Base-by-base conservation (phyloP, 2,888 invertebrate species). In the Apotomis betuletana region DNA sequence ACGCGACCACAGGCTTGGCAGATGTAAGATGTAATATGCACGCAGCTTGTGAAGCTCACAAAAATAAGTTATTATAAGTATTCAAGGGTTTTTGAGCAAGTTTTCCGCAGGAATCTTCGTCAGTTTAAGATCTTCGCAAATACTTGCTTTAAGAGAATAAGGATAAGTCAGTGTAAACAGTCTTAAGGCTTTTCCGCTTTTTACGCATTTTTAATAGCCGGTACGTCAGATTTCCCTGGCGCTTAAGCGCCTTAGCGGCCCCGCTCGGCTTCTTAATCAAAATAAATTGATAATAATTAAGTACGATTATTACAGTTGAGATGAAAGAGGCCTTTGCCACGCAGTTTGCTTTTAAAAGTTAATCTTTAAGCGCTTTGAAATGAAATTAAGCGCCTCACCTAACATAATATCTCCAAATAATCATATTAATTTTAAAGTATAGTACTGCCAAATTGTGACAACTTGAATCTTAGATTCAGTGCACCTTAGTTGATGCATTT, bases 191-290 rank as follows among this genome's bases (percentile, higher is more conserved):
- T 64, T 63, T 64, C 64, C 64, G 54, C 64, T 55, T 55, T 64
- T 55, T 64, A 64, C 64, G 64, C 64, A 64, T 64, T 64, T 55
- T 64, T 64, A 64, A 64, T 64, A 52, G 64, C 27, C 49, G 49
- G n/a, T 41, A 52, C 55, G 44, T 54, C 64, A 44, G 64, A 64
- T 64, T 64, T 55, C 44, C 12, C 8, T 54, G 8, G 55, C 58
- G 54, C 15, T 49, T 64, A 55, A 64, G 55, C 55, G 55, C 44
- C 64, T 64, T 64, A 64, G 54, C 64, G 54, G 55, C 9, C 44
- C 27, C 44, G 38, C 38, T 27, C 27, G 13, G 63, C 13, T 64
- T 64, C 41, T 41, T 64, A 64, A 64, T 64, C 64, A 41, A 64
- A 64, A 64, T 55, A 64, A 54, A 55, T 64, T 64, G 54, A 64